phyloP scores from a whole-genome alignment of 37 sponge, comb jelly and placozoan genomes.

The Petrosia ficiformis region DNA sequence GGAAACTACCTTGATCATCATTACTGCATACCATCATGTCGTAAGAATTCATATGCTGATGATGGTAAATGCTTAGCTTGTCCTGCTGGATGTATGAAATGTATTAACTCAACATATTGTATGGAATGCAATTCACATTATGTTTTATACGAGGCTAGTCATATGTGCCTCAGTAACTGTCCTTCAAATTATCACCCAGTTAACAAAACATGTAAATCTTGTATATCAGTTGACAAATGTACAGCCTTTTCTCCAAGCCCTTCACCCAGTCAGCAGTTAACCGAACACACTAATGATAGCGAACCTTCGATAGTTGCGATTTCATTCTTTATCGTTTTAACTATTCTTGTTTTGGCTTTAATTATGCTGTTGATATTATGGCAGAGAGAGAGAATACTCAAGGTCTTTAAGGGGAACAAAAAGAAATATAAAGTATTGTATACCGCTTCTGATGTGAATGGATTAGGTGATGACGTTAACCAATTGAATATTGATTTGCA shows the following conservation, averaged over 20 bases:
- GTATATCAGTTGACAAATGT: too few species aligned
- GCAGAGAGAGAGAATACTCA: background rate
- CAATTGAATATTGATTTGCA: too few species aligned
- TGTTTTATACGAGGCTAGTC: background rate
- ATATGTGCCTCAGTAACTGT: background rate
- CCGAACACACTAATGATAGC: background rate
- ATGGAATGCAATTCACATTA: background rate
- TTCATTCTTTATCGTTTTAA: background rate
- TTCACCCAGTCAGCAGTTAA: background rate
- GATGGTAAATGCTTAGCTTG: conserved; percentile 44
- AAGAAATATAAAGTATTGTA: background rate
- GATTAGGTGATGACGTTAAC: too few species aligned
- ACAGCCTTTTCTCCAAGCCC: too few species aligned
- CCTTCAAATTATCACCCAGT: background rate
- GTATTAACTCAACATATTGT: conserved; percentile 14
- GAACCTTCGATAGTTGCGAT: background rate
- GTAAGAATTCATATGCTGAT: conserved; percentile 9
- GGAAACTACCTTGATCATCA: conserved; percentile 9
- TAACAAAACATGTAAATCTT: background rate
- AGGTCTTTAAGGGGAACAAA: background rate
- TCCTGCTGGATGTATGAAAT: conserved; percentile 34
- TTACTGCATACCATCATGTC: conserved; percentile 29
- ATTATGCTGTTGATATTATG: background rate
- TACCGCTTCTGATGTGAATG: background rate
- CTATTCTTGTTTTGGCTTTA: background rate